Evolutionary conservation across 2,888 invertebrate genomes (phyloP), one percentile per base, ranked within the genome.

Genomic region (Seira ritae): DNA sequence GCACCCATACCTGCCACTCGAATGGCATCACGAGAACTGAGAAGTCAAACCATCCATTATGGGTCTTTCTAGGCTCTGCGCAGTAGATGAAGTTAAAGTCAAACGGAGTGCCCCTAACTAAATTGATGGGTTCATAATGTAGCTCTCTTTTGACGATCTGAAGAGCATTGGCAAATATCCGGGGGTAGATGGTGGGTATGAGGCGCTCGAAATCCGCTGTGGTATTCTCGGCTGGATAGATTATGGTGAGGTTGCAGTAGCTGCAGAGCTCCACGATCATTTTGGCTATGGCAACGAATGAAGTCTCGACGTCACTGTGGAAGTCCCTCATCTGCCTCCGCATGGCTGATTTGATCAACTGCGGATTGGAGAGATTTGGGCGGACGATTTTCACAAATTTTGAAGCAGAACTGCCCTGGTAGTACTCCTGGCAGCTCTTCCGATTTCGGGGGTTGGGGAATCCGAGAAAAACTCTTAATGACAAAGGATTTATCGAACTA

Each of bases 51-150:
- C 72, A 73, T 10, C 23, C 17, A n/a, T 55, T 72, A 8, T 50
- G n/a, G 0, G 65, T 37, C 20, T 65, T 72, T 3, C 10, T 68
- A 0, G 68, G 73, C 23, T 68, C n/a, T 10, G 10, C 22, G 10
- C 80, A 80, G 31, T 80, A 80, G 42, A 68, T 15, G 19, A 80
- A 80, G n/a, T 79, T 79, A 15, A 65, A 50, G 22, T 79, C 72
- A 1, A 46, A n/a, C 12, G 22, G 23, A 6, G 8, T 20, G 10
- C 62, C 46, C 1, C 15, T 0, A 0, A 15, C 50, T 15, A 50
- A 70, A 17, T 69, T 65, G 31, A 79, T 55, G 12, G 72, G 67
- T 31, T 79, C 79, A 23, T 72, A 79, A n/a, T 71, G 67, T 1
- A 79, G 15, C 20, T 22, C 55, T 19, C 72, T 17, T 0, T 46